phyloP scores from a whole-genome alignment of 2,113 vertebrate species.

The Salminus brasiliensis region DNA sequence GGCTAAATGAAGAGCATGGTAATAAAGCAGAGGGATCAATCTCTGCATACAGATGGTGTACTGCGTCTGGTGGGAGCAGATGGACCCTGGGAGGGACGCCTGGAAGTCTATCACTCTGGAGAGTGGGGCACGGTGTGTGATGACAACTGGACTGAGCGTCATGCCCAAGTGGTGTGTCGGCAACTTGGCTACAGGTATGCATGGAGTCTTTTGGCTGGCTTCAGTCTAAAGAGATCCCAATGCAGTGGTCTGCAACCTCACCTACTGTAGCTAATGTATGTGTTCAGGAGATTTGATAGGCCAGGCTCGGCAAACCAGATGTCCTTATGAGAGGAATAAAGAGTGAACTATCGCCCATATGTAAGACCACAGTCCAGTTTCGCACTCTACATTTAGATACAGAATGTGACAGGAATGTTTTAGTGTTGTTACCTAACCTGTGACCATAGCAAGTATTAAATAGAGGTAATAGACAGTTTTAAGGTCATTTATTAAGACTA shows the following conservation, averaged over 20 bases:
- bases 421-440: no score
- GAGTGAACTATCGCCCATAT: no score
- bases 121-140: slow-evolving; percentile 77
- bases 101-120: slow-evolving; percentile 71
- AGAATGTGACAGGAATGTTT: no score
- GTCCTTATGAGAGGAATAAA: no score
- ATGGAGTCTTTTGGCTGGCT: background rate
- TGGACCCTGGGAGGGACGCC: slow-evolving; percentile 64
- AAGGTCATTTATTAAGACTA: no score
- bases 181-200: slow-evolving; percentile 75
- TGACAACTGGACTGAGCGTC: slow-evolving; percentile 68
- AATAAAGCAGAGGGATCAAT: background rate
- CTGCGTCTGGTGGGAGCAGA: slow-evolving; percentile 70
- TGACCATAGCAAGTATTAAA: no score
- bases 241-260: background rate
- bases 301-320: no score
- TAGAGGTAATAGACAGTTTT: no score
- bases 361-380: background rate
- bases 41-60: slow-evolving; percentile 66
- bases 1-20: background rate
- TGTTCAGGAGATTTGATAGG: background rate
- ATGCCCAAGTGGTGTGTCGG: slow-evolving; percentile 73
- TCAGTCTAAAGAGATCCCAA: background rate
- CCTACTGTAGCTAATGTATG: background rate
- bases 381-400: background rate